Base-by-base conservation (phyloP, 1,140 invertebrate species). In the Aphis craccivora region DNA sequence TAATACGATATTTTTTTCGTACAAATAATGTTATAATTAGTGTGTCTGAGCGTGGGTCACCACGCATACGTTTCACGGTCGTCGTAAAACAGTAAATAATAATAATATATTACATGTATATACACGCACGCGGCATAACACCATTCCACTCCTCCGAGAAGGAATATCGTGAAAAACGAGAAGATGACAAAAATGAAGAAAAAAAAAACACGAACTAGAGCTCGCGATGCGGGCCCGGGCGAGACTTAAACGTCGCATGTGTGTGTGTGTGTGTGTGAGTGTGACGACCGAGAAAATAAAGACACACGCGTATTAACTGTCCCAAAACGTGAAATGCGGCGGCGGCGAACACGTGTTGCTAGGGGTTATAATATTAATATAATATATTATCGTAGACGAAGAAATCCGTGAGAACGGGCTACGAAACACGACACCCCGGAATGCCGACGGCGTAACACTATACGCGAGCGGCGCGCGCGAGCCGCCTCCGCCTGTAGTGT, bases 361-460 rank as follows among this genome's bases (percentile, higher is more conserved):
- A 83, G 53, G 81, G 91, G 91, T 84, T 92, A 84, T 91, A 91
- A 90, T 90, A 84, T 84, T 83, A 40, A 40, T 40, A 40, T 40
- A 40, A 40, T 40, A 76, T 35, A 76, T n/a, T 76, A 76, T 76
- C 35, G n/a, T 86, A 45, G 25, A 87, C 35, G 51, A 90, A 51
- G 81, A 93, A 93, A 86, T 86, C 81, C 91, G 91, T 93, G 91
- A 93, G 91, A 93, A 93, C 91, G 91, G 35, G 60, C 91, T 9
- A 83, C 67, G 91, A 86, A 93, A 93, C 91, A 84, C 91, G 91
- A 93, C 91, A 93, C 91, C 91, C 81, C 91, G 91, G 91, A 93
- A 93, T 93, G 91, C 81, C 81, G 91, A 86, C 91, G 91, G 91
- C 91, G 91, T 93, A 93, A 93, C 91, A 93, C 91, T 93, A 93